Base-by-base conservation (phyloP, 2,797 vertebrate genomes). In the Crypturellus tataupa region DNA sequence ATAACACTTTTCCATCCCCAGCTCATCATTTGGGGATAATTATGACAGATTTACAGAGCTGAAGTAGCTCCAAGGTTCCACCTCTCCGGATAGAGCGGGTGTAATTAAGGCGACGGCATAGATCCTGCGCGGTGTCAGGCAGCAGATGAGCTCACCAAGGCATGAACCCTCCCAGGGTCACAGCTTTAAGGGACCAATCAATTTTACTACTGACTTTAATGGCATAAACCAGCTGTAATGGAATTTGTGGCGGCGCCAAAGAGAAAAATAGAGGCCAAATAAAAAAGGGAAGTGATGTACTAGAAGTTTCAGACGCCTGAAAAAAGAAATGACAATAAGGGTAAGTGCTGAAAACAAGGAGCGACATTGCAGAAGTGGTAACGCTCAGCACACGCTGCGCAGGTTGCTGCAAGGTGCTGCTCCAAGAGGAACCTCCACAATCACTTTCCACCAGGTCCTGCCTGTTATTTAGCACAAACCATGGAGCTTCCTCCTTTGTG, bases 161-260 rank as follows among this genome's bases (percentile, higher is more conserved):
- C 71, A 84, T 67, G 65, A 83, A 81, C 82, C 53, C 68, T 59
- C 82, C 55, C 78, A 87, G 87, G 94, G 92, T 93, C 80, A 64
- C 60, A 80, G 39, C 71, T 89, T 78, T 64, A 80, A 95, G 90
- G 89, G 44, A 83, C 92, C 80, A 85, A 90, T 93, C 92, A 86
- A 89, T 95, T 94, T 92, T 87, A 92, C 81, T 94, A 40, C 81
- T 8, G 42, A 60, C 92, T 95, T 92, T 84, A 91, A 94, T 15
- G 69, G 89, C 85, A 85, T 29, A 21, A 86, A 88, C 40, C 63
- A 85, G 76, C 89, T 70, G 56, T 95, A 95, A 96, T 90, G 78
- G 91, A 93, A 80, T 87, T 46, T 85, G 91, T 89, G 58, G 72
- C 2, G 2, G 73, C 1, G 15, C 65, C 82, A 40, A 89, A 81